These are phyloP conservation scores for Harmothoe impar DNA, from an alignment of 2,888 invertebrate species.

Conservation along the genomic window DNA sequence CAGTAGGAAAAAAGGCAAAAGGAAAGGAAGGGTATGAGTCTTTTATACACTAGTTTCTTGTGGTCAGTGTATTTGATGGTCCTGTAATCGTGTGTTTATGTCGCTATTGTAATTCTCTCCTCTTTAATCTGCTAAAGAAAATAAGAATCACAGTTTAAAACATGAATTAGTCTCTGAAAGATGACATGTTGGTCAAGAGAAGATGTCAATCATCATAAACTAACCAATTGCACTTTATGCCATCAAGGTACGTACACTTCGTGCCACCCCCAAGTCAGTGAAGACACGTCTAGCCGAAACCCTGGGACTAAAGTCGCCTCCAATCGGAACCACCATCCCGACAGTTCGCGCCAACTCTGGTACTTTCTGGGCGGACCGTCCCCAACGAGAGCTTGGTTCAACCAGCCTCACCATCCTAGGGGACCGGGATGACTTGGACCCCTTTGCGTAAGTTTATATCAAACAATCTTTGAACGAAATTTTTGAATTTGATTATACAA, in stretches of 20 bases:
- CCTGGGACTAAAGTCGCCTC: constrained; percentile 77
- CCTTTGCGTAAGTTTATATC: constrained; percentile 76
- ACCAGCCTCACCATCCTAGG: constrained; percentile 77
- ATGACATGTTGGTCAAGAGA: too few species aligned
- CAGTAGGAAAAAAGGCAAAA: neutral
- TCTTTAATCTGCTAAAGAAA: too few species aligned
- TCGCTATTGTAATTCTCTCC: too few species aligned
- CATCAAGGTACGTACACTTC: constrained; percentile 53
- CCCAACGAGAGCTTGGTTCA: constrained; percentile 71
- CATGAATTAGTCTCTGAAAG: too few species aligned
- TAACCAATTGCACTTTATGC: too few species aligned
- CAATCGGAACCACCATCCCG: constrained; percentile 77
- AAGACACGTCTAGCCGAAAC: constrained; percentile 77
- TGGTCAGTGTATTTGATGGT: too few species aligned
- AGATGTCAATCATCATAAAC: too few species aligned
- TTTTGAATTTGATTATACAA: too few species aligned
- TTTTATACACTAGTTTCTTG: too few species aligned
- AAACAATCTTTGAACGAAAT: too few species aligned
- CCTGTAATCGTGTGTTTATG: too few species aligned
- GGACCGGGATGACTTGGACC: constrained; percentile 87
- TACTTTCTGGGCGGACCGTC: neutral
- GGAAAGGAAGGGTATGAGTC: constrained; percentile 39
- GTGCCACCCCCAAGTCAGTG: constrained; percentile 70
- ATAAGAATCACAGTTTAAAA: too few species aligned
- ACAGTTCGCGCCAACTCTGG: constrained; percentile 69